Conservation (phyloP, 2,888 invertebrate genomes). For the Neria commutata region DNA sequence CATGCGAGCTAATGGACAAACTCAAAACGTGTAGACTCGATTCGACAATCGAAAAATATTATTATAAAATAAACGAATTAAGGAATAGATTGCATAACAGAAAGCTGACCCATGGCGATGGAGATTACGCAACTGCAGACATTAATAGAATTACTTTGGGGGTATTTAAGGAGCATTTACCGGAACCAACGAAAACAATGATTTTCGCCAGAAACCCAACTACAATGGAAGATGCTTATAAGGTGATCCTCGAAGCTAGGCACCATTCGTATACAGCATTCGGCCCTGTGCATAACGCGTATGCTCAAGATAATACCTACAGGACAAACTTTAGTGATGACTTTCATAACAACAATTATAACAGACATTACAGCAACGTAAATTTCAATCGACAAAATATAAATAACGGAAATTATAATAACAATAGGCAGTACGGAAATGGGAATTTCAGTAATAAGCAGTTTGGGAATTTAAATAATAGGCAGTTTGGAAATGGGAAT, state of each 20-base stretch:
- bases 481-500: no score
- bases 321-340: conserved; percentile 11
- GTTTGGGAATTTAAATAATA: no score
- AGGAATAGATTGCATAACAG: conserved; percentile 10
- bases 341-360: conserved; percentile 13
- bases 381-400: no score
- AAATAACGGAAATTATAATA: no score
- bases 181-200: conserved; percentile 20
- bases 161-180: conserved; percentile 13
- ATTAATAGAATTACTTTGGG: conserved; percentile 6
- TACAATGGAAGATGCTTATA: conserved; percentile 17
- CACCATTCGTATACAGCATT: conserved; percentile 18
- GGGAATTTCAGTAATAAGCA: no score
- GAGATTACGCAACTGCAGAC: background rate
- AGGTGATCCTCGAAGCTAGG: conserved; percentile 18
- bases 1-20: background rate
- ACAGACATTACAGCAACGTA: background rate
- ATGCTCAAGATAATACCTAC: background rate
- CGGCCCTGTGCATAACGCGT: no score
- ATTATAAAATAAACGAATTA: conserved; percentile 17
- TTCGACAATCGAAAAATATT: conserved; percentile 18
- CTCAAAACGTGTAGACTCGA: conserved; percentile 11
- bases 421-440: background rate
- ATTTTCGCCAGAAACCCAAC: conserved; percentile 17
- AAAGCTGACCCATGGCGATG: conserved; percentile 2